Evolutionary conservation across 2,888 invertebrate species (phyloP).

Genomic region (Seira ritae): DNA sequence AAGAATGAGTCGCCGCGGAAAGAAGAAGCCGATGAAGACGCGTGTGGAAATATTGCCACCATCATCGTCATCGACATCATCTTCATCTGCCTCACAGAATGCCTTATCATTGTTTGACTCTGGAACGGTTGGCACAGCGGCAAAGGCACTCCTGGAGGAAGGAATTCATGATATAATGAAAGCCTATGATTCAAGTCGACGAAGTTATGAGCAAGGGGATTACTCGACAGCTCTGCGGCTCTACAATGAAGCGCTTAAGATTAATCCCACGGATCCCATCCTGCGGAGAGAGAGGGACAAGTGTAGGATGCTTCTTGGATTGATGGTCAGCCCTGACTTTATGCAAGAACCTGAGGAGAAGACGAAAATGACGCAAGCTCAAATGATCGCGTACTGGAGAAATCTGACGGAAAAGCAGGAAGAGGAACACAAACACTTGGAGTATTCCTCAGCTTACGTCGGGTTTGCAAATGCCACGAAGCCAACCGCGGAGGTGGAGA

Average conservation of each 20-base stretch:
- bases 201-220: background rate
- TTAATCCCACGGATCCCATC: background rate
- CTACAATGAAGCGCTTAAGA: background rate
- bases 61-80: too few relatives aligned
- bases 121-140: too few relatives aligned
- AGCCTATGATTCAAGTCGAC: background rate
- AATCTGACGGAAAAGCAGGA: background rate
- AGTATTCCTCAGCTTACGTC: background rate
- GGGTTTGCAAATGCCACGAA: background rate
- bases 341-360: background rate
- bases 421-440: background rate
- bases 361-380: background rate
- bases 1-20: too few relatives aligned
- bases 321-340: background rate
- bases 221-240: background rate
- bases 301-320: background rate
- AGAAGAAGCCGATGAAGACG: too few relatives aligned
- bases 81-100: too few relatives aligned
- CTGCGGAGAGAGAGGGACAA: background rate
- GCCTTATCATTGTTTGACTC: too few relatives aligned
- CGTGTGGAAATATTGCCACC: too few relatives aligned
- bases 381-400: slow-evolving; percentile 3
- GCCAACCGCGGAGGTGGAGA: slow-evolving; percentile 3
- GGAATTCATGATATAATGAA: too few relatives aligned
- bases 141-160: too few relatives aligned